These are phyloP conservation scores for Grallaria varia DNA, from an alignment of 2,113 vertebrate species.

Conservation along the genomic window DNA sequence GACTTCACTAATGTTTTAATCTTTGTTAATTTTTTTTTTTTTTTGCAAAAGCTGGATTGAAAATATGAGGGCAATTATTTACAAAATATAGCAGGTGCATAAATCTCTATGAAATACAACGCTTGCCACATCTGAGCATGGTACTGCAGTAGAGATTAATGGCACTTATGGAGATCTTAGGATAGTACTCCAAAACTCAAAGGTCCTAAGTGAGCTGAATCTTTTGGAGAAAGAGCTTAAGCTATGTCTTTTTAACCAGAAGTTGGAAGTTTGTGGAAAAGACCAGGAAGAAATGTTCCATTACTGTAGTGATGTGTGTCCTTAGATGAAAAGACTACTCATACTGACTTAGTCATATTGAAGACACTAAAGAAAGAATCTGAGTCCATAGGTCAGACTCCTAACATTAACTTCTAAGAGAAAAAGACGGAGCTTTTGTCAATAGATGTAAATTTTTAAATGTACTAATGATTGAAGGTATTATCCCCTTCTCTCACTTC, in stretches of 20 bases:
- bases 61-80: neutral
- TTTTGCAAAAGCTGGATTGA: neutral
- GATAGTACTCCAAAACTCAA: neutral
- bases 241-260: neutral
- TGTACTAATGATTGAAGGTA: neutral
- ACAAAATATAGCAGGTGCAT: neutral
- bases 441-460: neutral
- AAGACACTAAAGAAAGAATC: conserved; percentile 11
- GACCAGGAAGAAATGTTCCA: neutral
- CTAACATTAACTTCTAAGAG: neutral
- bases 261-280: neutral
- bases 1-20: neutral
- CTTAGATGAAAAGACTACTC: neutral
- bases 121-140: neutral
- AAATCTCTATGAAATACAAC: neutral
- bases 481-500: neutral
- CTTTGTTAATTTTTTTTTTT: neutral
- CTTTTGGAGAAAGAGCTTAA: neutral
- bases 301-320: neutral
- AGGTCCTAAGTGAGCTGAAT: neutral
- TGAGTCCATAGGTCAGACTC: neutral
- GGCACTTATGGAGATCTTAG: neutral
- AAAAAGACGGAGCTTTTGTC: neutral
- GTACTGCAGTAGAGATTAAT: neutral
- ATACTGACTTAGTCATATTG: neutral